phyloP scores from a whole-genome alignment of 2,888 invertebrate genomes.

The Polyploca ridens region DNA sequence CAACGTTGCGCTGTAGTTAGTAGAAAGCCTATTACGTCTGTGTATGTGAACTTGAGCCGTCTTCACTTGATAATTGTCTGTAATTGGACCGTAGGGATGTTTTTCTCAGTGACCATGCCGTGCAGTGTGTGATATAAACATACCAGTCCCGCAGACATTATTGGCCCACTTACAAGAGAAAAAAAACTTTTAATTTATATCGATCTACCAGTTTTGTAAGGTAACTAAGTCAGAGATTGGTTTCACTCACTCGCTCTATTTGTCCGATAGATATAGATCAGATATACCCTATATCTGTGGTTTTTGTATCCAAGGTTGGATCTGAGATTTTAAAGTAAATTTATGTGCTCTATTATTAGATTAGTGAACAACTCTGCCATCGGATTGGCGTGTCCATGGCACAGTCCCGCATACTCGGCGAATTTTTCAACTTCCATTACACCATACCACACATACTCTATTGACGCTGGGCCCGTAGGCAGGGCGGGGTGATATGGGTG shows the following conservation, averaged over 20 bases:
- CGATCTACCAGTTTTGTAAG: constrained; percentile 24
- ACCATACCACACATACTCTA: not conserved
- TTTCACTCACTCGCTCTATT: not conserved
- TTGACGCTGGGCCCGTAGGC: no score
- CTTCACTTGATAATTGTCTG: constrained; percentile 27
- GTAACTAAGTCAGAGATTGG: constrained; percentile 13
- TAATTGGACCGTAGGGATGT: constrained; percentile 36
- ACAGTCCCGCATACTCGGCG: not conserved
- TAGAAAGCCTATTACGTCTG: not conserved
- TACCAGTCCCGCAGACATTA: constrained; percentile 19
- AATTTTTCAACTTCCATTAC: not conserved
- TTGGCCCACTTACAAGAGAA: constrained; percentile 33
- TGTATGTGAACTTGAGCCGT: constrained; percentile 18
- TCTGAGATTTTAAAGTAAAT: no score
- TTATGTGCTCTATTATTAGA: no score
- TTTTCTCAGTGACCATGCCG: constrained; percentile 31
- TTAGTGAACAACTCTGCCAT: no score
- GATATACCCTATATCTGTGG: no score
- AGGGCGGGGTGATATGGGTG: no score
- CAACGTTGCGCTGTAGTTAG: constrained; percentile 6
- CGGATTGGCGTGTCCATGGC: not conserved
- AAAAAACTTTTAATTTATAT: constrained; percentile 14
- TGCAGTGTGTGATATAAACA: constrained; percentile 12
- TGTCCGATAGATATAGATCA: not conserved
- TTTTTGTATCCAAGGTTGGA: no score